Conservation (phyloP, 2,113 vertebrate species). For the Gopherus flavomarginatus region DNA sequence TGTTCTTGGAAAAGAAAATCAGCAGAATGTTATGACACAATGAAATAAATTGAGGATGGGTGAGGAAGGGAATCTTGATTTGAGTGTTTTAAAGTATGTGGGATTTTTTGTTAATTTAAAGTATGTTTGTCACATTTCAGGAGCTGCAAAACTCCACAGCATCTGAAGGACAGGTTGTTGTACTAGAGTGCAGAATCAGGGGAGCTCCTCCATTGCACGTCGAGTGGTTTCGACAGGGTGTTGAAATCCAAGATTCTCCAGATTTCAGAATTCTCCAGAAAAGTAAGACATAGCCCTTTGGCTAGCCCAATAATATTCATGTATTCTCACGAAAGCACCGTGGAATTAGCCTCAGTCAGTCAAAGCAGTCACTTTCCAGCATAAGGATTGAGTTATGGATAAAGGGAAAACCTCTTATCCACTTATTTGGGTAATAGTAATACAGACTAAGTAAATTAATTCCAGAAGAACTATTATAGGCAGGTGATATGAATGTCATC, state of each 20-base stretch:
- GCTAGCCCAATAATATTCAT: not conserved
- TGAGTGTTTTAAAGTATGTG: not conserved
- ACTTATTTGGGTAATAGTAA: not conserved
- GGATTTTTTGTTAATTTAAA: not conserved
- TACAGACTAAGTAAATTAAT: not conserved
- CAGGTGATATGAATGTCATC: not conserved
- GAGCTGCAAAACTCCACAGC: conserved; percentile 88
- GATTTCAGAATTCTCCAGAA: conserved; percentile 98
- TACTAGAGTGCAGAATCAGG: conserved; percentile 93
- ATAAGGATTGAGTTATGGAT: not conserved
- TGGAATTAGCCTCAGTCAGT: not conserved
- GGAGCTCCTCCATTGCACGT: conserved; percentile 88
- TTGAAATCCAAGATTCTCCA: conserved; percentile 95
- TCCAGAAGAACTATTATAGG: not conserved
- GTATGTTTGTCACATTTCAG: conserved; percentile 72
- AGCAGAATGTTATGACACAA: not conserved
- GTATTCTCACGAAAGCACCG: not conserved
- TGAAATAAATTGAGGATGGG: not conserved
- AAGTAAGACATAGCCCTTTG: conserved; percentile 82
- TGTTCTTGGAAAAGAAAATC: not conserved
- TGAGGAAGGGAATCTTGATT: not conserved
- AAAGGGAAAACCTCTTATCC: not conserved
- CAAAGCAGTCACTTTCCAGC: not conserved
- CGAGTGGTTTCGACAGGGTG: conserved; percentile 90
- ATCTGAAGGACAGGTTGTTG: conserved; percentile 94